phyloP scores from a whole-genome alignment of 1,140 invertebrate species.

The Ceratina japonica region DNA sequence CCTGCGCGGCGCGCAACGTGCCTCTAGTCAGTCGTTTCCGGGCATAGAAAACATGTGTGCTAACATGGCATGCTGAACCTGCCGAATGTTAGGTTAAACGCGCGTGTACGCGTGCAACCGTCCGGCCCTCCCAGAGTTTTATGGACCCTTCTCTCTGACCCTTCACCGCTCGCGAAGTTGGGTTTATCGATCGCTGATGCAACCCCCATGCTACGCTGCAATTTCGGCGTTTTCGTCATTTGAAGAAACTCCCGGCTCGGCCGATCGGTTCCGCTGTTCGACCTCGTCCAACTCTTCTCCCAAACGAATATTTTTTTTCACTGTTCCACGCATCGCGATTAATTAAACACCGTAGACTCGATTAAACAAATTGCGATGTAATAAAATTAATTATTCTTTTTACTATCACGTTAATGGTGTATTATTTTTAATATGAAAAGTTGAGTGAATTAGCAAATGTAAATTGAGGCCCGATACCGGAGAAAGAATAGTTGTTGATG shows the following conservation, averaged over 20 bases:
- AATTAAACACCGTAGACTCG: neutral
- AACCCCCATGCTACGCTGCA: constrained; percentile 54
- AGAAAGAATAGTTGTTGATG: too few relatives aligned
- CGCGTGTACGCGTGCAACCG: constrained; percentile 44
- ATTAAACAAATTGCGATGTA: too few relatives aligned
- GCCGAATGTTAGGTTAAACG: constrained; percentile 59
- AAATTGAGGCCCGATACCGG: neutral
- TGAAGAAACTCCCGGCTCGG: constrained; percentile 20
- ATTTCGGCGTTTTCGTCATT: constrained; percentile 47
- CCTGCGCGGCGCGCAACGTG: constrained; percentile 12
- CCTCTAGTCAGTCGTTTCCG: constrained; percentile 29
- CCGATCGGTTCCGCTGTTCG: neutral
- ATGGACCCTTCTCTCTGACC: constrained; percentile 60
- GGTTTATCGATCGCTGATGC: constrained; percentile 63
- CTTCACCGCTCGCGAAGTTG: constrained; percentile 55
- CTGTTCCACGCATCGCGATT: neutral
- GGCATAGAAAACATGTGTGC: constrained; percentile 58
- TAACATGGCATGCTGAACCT: constrained; percentile 45
- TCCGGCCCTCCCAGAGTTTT: constrained; percentile 49
- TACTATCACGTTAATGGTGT: neutral
- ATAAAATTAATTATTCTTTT: neutral
- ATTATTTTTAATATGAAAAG: too few relatives aligned
- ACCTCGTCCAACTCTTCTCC: neutral
- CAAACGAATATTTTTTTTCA: neutral
- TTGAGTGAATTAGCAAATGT: neutral